Evolutionary conservation across 2,797 vertebrate species (phyloP), one percentile per base, ranked within the genome.

Genomic region (Pseudomugil tenellus): DNA sequence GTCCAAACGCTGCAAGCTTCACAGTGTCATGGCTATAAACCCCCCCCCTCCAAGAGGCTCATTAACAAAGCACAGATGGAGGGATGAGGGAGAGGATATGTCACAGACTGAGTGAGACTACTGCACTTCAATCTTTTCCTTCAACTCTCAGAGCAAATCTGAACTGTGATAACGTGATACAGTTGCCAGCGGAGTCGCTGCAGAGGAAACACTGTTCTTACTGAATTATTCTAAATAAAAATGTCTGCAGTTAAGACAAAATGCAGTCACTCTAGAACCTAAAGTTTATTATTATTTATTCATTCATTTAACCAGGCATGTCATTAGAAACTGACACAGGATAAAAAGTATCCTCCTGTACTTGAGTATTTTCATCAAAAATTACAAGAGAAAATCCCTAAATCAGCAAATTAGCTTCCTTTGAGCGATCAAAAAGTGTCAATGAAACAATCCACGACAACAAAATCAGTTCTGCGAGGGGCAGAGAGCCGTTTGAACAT

Each of bases 21-120:
- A 55, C 0, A 28, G 59, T 25, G 66, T n/a, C 35, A 63, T 19
- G 46, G 37, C 62, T 49, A 17, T 10, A 19, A 28, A 58, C 75
- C 67, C 12, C 13, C 12, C 21, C 46, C 17, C 37, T 28, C 51
- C 55, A 8, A 70, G 80, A 74, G 80, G 21, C 79, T 84, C 74
- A 75, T 89, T 82, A 85, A 68, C 66, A 62, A 74, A 39, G 62
- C 76, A 56, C 87, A 89, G 82, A 89, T 63, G 79, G 83, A 83
- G 72, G 54, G 74, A 63, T 43, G 67, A 70, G 28, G 35, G 56
- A 16, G 51, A 67, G 43, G 51, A 52, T 16, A 63, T 3, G 31
- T 62, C 52, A 29, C 51, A 54, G 39, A 51, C 68, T 3, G 21
- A 37, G 63, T 21, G 63, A 69, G 61, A 66, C 32, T 52, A 62